Evolutionary conservation across 2,797 vertebrate species (phyloP).

Genomic region (Heliangelus exortis): DNA sequence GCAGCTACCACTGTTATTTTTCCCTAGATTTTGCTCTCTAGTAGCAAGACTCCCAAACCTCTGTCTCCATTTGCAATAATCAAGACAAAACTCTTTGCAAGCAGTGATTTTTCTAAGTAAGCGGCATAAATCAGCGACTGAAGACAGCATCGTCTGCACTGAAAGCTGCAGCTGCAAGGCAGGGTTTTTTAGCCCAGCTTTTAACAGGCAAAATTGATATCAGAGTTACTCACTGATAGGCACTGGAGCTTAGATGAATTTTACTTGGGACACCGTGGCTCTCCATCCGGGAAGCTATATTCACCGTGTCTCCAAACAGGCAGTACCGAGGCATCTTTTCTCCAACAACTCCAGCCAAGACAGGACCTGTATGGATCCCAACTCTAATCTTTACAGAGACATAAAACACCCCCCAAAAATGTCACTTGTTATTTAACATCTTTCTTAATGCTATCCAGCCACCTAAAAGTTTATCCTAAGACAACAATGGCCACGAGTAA

Average conservation of each 20-base stretch:
- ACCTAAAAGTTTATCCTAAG: background rate
- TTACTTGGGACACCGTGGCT: conserved; percentile 79
- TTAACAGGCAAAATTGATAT: background rate
- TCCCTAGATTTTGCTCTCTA: background rate
- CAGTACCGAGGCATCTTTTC: conserved; percentile 85
- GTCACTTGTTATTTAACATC: conserved; percentile 29
- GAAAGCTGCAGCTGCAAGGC: background rate
- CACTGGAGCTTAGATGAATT: conserved; percentile 80
- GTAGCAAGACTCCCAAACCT: background rate
- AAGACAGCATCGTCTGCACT: background rate
- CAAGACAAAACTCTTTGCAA: background rate
- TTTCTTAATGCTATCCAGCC: background rate
- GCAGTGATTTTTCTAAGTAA: background rate
- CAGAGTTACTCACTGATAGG: conserved; percentile 70
- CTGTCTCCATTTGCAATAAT: background rate
- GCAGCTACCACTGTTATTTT: background rate
- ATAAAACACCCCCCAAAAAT: conserved; percentile 14
- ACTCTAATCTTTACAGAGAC: conserved; percentile 76
- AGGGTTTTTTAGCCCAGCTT: background rate
- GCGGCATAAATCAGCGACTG: background rate
- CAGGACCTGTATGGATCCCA: conserved; percentile 80
- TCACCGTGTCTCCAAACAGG: conserved; percentile 83
- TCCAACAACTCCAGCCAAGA: conserved; percentile 79
- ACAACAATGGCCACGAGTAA: background rate
- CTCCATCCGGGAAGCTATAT: conserved; percentile 82